A percentile compares a stretch with the other conserved stretches of the same genome.
Evolutionary conservation across 2,888 invertebrate genomes (phyloP).

Genomic region (Stenurella melanura): DNA sequence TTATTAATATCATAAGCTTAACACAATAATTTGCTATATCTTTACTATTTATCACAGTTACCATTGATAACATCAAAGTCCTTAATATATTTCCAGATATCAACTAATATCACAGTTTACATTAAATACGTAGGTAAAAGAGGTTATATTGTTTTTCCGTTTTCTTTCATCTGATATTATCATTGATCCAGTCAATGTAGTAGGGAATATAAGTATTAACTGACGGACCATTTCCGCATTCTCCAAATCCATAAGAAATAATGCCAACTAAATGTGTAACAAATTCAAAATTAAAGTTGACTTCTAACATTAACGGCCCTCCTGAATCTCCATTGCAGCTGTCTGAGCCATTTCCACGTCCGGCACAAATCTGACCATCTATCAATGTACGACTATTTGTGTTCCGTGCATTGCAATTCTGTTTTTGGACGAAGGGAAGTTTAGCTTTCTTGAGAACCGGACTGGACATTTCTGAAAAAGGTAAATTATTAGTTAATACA

Average conservation of each 20-base stretch:
- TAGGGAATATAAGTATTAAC: slow-evolving; percentile 80
- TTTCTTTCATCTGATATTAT: slow-evolving; percentile 50
- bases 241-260: slow-evolving; percentile 81
- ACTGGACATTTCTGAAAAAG: slow-evolving; percentile 59
- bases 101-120: slow-evolving; percentile 16
- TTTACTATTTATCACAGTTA: slow-evolving; percentile 1
- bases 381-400: slow-evolving; percentile 58
- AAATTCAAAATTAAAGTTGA: slow-evolving; percentile 70
- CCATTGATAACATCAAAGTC: neutral
- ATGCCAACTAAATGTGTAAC: slow-evolving; percentile 79
- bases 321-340: slow-evolving; percentile 87
- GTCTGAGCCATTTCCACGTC: slow-evolving; percentile 80
- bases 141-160: neutral
- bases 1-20: neutral
- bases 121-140: slow-evolving; percentile 35
- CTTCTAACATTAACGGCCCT: slow-evolving; percentile 81
- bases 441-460: slow-evolving; percentile 61
- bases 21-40: neutral
- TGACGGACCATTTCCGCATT: slow-evolving; percentile 79
- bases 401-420: slow-evolving; percentile 51
- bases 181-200: slow-evolving; percentile 80
- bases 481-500: no score
- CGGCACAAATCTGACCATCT: slow-evolving; percentile 81
- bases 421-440: slow-evolving; percentile 49
- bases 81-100: neutral